These are phyloP conservation scores for Camponotus vicinus DNA, from an alignment of 1,140 invertebrate species.

Conservation along the genomic window DNA sequence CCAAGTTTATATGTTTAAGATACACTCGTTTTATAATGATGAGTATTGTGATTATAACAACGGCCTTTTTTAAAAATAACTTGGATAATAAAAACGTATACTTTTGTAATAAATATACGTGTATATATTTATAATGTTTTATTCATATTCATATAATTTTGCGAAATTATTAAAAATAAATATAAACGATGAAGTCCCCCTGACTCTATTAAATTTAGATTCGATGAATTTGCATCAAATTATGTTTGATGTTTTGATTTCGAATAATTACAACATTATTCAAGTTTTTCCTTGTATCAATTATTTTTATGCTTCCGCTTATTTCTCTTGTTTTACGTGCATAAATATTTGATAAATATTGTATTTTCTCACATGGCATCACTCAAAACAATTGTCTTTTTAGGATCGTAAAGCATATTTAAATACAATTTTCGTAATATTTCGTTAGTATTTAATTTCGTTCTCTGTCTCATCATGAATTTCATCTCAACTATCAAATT, in stretches of 20 bases:
- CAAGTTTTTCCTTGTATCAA: neutral
- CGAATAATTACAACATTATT: neutral
- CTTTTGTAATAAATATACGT: neutral
- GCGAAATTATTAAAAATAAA: neutral
- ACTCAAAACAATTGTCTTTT: neutral
- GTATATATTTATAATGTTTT: neutral
- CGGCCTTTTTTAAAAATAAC: neutral
- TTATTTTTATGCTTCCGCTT: too few relatives aligned
- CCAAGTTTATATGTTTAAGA: neutral
- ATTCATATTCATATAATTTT: neutral
- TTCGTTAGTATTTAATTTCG: too few relatives aligned
- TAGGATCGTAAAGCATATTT: neutral
- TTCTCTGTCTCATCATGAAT: neutral
- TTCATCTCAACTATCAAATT: neutral
- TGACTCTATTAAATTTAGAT: neutral
- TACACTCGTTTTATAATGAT: neutral
- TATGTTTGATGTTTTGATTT: neutral
- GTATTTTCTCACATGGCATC: neutral
- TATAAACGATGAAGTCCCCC: neutral
- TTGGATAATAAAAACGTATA: neutral
- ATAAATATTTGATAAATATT: neutral
- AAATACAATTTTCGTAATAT: neutral
- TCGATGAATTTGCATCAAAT: slow-evolving; percentile 21
- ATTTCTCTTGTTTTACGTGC: neutral
- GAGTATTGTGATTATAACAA: neutral